phyloP scores from a whole-genome alignment of 2,113 vertebrate species.

The Microcebus jonahi region DNA sequence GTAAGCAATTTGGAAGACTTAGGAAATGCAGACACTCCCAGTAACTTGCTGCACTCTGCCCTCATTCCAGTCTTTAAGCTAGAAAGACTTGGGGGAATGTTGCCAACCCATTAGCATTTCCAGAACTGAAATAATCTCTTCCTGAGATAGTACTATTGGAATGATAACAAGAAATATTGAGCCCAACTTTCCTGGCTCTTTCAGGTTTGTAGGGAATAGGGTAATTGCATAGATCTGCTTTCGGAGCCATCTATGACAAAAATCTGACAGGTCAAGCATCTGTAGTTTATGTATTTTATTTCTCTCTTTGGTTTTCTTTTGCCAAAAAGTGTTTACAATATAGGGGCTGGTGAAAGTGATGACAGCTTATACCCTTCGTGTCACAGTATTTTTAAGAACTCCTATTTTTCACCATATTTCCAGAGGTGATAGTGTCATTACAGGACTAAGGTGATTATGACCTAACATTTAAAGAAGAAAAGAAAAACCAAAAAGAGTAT shows the following conservation, averaged over 20 bases:
- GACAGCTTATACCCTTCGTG: not conserved
- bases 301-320: not conserved
- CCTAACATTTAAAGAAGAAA: not conserved
- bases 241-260: constrained; percentile 38
- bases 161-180: constrained; percentile 68
- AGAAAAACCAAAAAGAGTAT: not conserved
- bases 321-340: not conserved
- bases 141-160: constrained; percentile 79
- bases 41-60: constrained; percentile 73
- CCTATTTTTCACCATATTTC: constrained; percentile 7
- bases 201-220: constrained; percentile 18
- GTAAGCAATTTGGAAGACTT: constrained; percentile 55
- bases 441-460: not conserved
- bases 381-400: not conserved
- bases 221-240: constrained; percentile 31
- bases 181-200: constrained; percentile 60
- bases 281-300: not conserved
- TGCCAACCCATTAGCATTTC: constrained; percentile 85
- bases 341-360: not conserved
- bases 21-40: constrained; percentile 55
- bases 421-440: not conserved
- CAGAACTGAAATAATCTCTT: constrained; percentile 79
- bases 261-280: constrained; percentile 2
- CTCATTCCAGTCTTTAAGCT: constrained; percentile 64
- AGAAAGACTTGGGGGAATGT: constrained; percentile 69